Evolutionary conservation across 2,113 vertebrate genomes (phyloP).

Genomic region (Campylomormyrus numenius): DNA sequence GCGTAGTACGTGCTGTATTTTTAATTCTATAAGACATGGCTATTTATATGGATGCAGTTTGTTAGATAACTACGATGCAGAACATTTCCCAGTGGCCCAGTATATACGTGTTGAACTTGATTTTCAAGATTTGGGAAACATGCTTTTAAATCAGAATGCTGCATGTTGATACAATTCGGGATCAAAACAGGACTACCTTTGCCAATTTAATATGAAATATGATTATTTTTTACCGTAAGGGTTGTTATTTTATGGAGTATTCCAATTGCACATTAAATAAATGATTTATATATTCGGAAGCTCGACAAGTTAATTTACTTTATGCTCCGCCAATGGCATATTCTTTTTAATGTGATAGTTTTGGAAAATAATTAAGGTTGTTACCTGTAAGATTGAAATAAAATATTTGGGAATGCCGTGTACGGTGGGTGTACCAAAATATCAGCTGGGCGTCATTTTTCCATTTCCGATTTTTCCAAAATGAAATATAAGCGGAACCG

Average conservation of each 20-base stretch:
- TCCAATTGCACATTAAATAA: not conserved
- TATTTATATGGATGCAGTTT: not conserved
- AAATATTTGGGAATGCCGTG: not conserved
- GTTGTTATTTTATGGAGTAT: not conserved
- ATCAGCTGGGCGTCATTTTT: not conserved
- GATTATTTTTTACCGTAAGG: not conserved
- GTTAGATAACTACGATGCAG: not conserved
- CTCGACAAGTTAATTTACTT: not conserved
- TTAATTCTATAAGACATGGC: not conserved
- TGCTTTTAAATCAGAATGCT: not conserved
- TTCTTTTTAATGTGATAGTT: not conserved
- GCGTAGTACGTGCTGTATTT: not conserved
- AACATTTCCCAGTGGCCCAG: not conserved
- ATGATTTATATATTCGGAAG: not conserved
- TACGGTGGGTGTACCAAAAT: not conserved
- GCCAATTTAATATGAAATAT: not conserved
- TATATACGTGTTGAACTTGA: not conserved
- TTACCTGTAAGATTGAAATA: not conserved
- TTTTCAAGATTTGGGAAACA: not conserved
- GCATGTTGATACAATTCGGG: not conserved
- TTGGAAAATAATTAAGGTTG: not conserved
- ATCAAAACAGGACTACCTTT: not conserved
- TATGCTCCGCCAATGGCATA: not conserved
- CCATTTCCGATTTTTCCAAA: constrained; percentile 2
- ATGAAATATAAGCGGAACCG: not conserved